Evolutionary conservation across 2,888 invertebrate species (phyloP).

Genomic region (Andrena fulva): DNA sequence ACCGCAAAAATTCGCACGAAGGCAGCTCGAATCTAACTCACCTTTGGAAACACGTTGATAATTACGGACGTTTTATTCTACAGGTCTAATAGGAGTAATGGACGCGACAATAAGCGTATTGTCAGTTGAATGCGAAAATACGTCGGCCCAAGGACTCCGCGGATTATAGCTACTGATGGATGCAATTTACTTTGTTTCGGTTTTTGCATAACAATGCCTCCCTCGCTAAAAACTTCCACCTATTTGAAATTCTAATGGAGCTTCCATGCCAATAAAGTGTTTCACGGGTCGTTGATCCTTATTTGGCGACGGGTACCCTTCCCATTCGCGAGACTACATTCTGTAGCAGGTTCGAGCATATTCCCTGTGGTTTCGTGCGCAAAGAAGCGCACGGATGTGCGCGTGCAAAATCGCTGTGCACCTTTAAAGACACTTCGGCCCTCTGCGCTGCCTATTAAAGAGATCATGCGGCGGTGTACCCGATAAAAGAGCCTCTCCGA

Average conservation of each 20-base stretch:
- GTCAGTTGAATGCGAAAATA: constrained; percentile 37
- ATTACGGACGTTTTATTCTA: constrained; percentile 4
- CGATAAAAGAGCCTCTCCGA: constrained; percentile 35
- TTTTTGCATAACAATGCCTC: constrained; percentile 8
- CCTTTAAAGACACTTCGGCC: constrained; percentile 23
- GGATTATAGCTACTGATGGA: not conserved
- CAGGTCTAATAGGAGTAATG: constrained; percentile 27
- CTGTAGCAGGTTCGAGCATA: not conserved
- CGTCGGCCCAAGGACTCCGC: constrained; percentile 16
- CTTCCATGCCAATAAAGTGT: constrained; percentile 15
- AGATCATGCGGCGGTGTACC: not conserved
- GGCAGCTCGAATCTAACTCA: not conserved
- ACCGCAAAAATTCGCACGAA: not conserved
- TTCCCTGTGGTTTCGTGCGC: not conserved
- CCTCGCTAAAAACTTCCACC: not conserved
- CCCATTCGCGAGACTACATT: not conserved
- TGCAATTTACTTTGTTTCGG: constrained; percentile 7
- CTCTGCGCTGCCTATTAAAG: constrained; percentile 9
- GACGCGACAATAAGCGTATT: constrained; percentile 36
- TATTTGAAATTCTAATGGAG: constrained; percentile 42
- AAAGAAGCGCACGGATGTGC: too few species aligned
- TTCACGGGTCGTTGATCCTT: not conserved
- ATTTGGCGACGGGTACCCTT: not conserved
- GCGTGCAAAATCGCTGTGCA: not conserved
- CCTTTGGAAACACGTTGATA: not conserved